Conservation (phyloP, 35 echinoderm and acorn worm species). For the Eucidaris tribuloides region DNA sequence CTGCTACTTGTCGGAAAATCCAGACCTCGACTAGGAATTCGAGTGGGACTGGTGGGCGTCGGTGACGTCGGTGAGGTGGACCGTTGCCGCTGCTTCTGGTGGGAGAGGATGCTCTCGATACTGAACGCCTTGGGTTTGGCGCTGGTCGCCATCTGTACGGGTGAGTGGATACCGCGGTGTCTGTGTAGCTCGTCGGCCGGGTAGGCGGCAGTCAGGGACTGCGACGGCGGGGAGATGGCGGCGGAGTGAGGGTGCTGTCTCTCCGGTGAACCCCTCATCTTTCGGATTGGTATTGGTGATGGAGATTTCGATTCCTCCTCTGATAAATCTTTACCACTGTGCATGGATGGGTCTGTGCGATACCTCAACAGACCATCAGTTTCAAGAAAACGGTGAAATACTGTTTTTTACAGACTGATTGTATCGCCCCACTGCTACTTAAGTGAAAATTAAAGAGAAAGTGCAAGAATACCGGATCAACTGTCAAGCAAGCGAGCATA, state of each 20-base stretch:
- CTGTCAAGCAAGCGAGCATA: no score
- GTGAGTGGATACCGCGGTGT: not conserved
- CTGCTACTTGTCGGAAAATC: not conserved
- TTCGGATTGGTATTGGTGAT: not conserved
- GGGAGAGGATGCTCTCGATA: slow-evolving; percentile 19
- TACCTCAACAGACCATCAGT: no score
- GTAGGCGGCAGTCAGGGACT: not conserved
- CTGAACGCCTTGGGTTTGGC: not conserved
- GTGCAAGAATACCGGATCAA: no score
- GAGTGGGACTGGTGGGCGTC: not conserved
- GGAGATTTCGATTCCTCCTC: not conserved
- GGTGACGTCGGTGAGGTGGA: slow-evolving; percentile 2
- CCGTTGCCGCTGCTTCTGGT: no score
- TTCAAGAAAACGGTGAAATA: no score
- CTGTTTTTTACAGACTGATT: no score
- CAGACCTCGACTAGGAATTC: not conserved
- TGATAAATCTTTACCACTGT: not conserved
- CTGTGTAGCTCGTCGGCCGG: not conserved
- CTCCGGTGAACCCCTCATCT: slow-evolving; percentile 8
- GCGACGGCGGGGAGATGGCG: not conserved
- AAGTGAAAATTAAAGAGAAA: no score
- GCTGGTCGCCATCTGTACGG: not conserved
- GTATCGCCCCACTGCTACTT: no score
- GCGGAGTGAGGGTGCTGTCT: not conserved
- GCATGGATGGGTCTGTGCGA: no score